Evolutionary conservation across 2,113 vertebrate genomes (phyloP).

Genomic region (Pagrus major): DNA sequence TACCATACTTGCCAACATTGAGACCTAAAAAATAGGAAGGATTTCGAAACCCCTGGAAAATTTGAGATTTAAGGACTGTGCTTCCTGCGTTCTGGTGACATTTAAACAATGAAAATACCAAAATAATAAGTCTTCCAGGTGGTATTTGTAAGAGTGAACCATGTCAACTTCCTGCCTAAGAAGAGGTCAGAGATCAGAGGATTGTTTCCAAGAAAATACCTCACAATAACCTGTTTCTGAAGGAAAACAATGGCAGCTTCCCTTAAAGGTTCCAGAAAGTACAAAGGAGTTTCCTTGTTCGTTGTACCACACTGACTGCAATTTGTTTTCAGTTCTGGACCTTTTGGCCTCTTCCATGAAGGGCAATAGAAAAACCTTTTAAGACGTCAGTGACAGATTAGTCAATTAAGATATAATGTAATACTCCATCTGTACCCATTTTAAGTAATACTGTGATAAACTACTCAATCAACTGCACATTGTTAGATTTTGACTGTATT

Average conservation of each 20-base stretch:
- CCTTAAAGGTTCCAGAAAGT: neutral
- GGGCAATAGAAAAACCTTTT: neutral
- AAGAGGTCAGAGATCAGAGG: neutral
- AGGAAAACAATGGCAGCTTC: slow-evolving; percentile 3
- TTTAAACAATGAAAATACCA: too few species aligned
- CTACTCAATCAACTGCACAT: neutral
- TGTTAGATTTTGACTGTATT: neutral
- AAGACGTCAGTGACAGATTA: neutral
- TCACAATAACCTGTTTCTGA: neutral
- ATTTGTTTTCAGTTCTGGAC: slow-evolving; percentile 7
- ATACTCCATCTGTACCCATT: neutral
- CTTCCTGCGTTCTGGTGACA: too few species aligned
- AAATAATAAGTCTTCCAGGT: too few species aligned
- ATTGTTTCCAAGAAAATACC: neutral
- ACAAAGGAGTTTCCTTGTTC: neutral
- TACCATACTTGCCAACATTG: too few species aligned
- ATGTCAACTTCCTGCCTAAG: neutral
- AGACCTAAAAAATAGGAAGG: too few species aligned
- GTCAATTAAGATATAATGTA: neutral
- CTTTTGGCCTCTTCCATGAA: neutral
- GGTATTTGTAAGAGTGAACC: neutral
- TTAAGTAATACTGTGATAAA: neutral
- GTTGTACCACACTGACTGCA: neutral
- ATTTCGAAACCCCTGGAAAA: too few species aligned
- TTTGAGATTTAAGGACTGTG: too few species aligned